Base-by-base conservation (phyloP, 2,113 vertebrate genomes). In the Pseudolaguvia tuberculata region DNA sequence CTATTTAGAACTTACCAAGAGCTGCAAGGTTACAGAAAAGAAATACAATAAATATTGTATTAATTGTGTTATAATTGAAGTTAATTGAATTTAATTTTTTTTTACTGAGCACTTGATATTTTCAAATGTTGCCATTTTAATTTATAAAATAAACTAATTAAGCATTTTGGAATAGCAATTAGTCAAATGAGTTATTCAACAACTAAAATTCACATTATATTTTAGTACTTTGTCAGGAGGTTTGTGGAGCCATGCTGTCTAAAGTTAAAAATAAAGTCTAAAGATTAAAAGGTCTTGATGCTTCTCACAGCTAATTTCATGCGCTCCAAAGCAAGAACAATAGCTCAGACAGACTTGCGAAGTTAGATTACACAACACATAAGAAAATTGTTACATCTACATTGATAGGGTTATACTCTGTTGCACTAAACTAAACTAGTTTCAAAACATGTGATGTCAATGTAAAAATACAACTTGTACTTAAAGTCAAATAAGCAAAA, bases 261-360 rank as follows among this genome's bases (percentile, higher is more conserved):
- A 57, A 61, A 58, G 55, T 50, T 72, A 59, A 61, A 71, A 71
- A 71, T 71, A 57, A 55, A 11, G 39, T 57, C 69, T 39, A n/a
- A 57, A 71, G 53, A 35, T 27, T 71, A 57, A 29, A 71, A 71
- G 69, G 53, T 71, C 69, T 57, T 57, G 53, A 47, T 57, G 21
- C 35, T 27, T 71, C 35, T 55, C 35, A 45, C 53, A 27, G 23
- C 21, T 27, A 5, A 57, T 18, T 42, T 63, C 11, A 42, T 63
- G 10, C 39, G 42, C 39, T 63, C 42, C 20, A 21, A 42, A 21
- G 29, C 11, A 39, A 13, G 11, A 21, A 35, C 35, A 8, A n/a
- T 39, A 63, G 31, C 59, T 42, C 59, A 42, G 12, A 39, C 59
- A 39, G 35, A 10, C n/a, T 5, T 17, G 25, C 31, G 59, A 39